Base-by-base conservation (phyloP, 1,140 invertebrate species). In the Heliconius nattereri region DNA sequence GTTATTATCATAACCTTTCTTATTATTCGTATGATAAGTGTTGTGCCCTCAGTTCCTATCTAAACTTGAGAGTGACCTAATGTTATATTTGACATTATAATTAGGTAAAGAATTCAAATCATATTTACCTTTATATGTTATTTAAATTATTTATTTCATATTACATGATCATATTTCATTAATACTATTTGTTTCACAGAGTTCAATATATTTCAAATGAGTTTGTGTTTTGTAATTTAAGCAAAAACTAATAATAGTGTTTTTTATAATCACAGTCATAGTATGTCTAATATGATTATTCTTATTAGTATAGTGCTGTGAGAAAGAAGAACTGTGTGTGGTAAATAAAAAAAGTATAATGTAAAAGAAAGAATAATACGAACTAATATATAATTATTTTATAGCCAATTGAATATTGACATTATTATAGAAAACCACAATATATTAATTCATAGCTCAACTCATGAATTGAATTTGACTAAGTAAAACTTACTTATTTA, bases 1-100 rank as follows among this genome's bases (percentile, higher is more conserved):
- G 32, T 81, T 78, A 57, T 81, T 81, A 60, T 81, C 66, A 72
- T 81, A 81, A 81, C 80, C 80, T 81, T 81, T 80, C 8, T n/a
- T 35, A 73, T 57, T 74, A 75, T 76, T 66, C 40, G 16, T 11
- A n/a, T 76, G 71, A 77, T 76, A 76, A 78, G 49, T 71, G 52
- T 23, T 37, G 37, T 78, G 66, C 71, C 23, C 71, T 73, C n/a
- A 73, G 71, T 54, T 73, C 35, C 35, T 72, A 72, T 72, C 71
- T 37, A 37, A 35, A 37, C 71, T 72, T 72, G 29, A 72, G 23
- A 66, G 23, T 66, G 60, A 66, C 2, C 26, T 29, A 29, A 26
- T 29, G 13, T 26, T 66, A 66, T 66, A 66, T 66, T 26, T 66
- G 26, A 66, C 3, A 23, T 66, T 66, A 29, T 66, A 26, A 66